Evolutionary conservation across 2,888 invertebrate genomes (phyloP).

Genomic region (Hipparchia semele): DNA sequence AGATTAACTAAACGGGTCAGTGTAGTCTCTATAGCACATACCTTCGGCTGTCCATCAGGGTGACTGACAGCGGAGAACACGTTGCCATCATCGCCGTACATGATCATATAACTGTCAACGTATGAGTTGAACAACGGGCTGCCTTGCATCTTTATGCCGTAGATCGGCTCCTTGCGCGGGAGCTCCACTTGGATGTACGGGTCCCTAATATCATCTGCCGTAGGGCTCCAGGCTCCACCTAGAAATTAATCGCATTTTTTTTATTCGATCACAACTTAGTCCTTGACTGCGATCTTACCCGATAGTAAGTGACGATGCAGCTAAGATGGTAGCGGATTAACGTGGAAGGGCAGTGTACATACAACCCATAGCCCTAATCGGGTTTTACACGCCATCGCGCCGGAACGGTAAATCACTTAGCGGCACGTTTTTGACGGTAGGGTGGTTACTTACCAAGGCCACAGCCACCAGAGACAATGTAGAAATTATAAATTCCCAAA

Average conservation of each 20-base stretch:
- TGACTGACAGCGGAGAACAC: conserved; percentile 84
- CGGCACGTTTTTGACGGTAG: too few relatives aligned
- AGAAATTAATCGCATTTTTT: not conserved
- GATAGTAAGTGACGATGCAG: too few relatives aligned
- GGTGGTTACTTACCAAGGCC: too few relatives aligned
- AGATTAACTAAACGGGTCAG: too few relatives aligned
- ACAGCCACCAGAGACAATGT: too few relatives aligned
- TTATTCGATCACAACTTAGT: not conserved
- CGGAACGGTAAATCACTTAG: too few relatives aligned
- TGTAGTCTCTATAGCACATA: conserved; percentile 45
- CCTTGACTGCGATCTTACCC: too few relatives aligned
- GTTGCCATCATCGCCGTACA: conserved; percentile 87
- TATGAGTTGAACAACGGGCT: conserved; percentile 86
- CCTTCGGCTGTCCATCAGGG: conserved; percentile 79
- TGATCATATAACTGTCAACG: conserved; percentile 89
- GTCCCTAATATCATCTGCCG: conserved; percentile 72
- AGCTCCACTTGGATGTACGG: conserved; percentile 89
- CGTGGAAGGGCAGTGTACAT: too few relatives aligned
- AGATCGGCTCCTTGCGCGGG: conserved; percentile 85
- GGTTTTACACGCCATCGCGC: too few relatives aligned
- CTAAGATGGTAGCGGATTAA: too few relatives aligned
- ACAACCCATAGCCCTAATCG: too few relatives aligned
- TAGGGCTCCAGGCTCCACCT: conserved; percentile 89
- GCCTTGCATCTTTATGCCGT: conserved; percentile 89
- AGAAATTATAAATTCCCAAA: too few relatives aligned